Conservation (phyloP, 2,113 vertebrate species). For the Lutjanus erythropterus region DNA sequence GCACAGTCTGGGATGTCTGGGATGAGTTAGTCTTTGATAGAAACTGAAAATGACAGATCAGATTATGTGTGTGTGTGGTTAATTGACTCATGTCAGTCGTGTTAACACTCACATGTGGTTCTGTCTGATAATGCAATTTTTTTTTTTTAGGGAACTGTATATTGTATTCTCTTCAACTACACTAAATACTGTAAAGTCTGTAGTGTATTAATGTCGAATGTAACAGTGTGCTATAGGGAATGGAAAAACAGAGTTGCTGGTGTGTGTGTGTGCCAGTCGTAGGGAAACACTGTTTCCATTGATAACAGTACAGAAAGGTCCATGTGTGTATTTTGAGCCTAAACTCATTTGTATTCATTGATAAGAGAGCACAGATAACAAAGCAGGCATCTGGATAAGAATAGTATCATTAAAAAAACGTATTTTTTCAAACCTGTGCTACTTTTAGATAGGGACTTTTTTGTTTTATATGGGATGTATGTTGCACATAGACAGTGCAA, state of each 20-base stretch:
- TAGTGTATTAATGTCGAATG: not conserved
- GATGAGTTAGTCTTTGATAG: not conserved
- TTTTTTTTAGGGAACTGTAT: not conserved
- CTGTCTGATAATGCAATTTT: not conserved
- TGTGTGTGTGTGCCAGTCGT: constrained; percentile 13
- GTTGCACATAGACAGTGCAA: not conserved
- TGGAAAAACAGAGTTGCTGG: not conserved
- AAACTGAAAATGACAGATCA: constrained; percentile 27
- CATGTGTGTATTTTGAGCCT: constrained; percentile 68
- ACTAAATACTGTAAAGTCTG: not conserved
- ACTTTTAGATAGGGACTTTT: not conserved
- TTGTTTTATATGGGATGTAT: constrained; percentile 32
- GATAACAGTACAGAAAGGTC: constrained; percentile 71
- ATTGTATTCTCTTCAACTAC: not conserved
- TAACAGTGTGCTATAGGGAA: no score
- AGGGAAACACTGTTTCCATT: constrained; percentile 76
- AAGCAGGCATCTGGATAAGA: constrained; percentile 39
- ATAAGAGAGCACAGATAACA: constrained; percentile 59
- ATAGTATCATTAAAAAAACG: constrained; percentile 49
- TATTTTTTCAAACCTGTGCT: constrained; percentile 23
- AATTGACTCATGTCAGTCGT: not conserved
- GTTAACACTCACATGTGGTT: not conserved
- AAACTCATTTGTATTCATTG: constrained; percentile 68
- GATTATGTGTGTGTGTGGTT: constrained; percentile 3
- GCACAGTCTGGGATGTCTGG: not conserved